phyloP scores from a whole-genome alignment of 2,888 invertebrate species.

The Caenorhabditis imperialis region DNA sequence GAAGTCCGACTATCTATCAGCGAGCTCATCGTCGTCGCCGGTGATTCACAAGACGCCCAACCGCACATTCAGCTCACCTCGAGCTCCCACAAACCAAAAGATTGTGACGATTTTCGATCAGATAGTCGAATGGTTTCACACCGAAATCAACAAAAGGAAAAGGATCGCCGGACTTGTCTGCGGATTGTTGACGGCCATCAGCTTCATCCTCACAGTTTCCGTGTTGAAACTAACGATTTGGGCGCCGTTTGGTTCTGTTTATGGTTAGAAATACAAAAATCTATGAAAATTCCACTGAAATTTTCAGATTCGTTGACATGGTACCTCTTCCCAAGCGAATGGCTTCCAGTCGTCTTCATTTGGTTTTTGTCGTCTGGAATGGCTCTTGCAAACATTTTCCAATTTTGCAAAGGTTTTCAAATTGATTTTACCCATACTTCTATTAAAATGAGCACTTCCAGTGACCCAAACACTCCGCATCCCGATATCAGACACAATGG shows the following conservation, averaged over 20 bases:
- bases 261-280: conserved; percentile 10
- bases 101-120: conserved; percentile 56
- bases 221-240: conserved; percentile 46
- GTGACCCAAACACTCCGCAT: conserved; percentile 30
- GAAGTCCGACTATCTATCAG: not conserved
- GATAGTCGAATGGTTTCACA: conserved; percentile 54
- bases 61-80: conserved; percentile 23
- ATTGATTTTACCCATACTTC: not conserved
- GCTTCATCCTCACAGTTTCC: conserved; percentile 24
- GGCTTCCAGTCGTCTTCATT: conserved; percentile 17
- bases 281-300: too few species aligned
- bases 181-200: conserved; percentile 1
- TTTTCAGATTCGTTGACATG: conserved; percentile 29
- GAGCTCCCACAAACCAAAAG: not conserved
- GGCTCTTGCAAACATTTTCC: conserved; percentile 2
- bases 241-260: conserved; percentile 41
- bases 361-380: not conserved
- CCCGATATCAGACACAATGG: conserved; percentile 10
- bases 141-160: conserved; percentile 26
- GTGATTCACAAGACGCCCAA: conserved; percentile 18
- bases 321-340: conserved; percentile 25
- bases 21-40: conserved; percentile 22
- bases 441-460: conserved; percentile 6
- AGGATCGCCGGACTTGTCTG: conserved; percentile 12
- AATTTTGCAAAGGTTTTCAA: conserved; percentile 45